These are phyloP conservation scores for Junonia oenone DNA, from an alignment of 2,888 invertebrate species.

Conservation along the genomic window DNA sequence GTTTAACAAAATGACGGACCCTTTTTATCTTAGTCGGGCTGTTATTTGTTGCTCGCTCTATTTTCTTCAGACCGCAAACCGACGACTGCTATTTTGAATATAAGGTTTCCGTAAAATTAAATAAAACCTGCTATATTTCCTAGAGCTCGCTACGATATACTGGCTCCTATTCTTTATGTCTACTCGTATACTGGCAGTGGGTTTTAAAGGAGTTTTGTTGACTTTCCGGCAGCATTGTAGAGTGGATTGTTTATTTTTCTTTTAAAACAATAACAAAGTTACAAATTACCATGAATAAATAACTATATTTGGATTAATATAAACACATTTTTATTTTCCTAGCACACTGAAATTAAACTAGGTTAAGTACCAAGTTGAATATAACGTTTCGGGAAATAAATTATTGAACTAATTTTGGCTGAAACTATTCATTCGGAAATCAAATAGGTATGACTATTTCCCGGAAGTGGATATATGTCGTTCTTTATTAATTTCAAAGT, in stretches of 20 bases:
- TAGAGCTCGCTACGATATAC: conserved; percentile 6
- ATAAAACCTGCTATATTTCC: conserved; percentile 39
- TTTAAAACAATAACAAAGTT: not conserved
- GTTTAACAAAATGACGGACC: conserved; percentile 74
- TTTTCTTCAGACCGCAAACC: conserved; percentile 66
- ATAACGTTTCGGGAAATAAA: no score
- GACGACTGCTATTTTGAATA: conserved; percentile 65
- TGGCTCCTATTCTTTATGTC: conserved; percentile 11
- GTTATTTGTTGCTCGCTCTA: conserved; percentile 71
- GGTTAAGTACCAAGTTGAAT: no score
- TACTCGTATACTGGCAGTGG: not conserved
- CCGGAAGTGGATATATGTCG: no score
- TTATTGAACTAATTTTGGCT: no score
- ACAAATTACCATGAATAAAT: not conserved
- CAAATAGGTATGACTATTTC: no score
- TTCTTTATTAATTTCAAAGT: no score
- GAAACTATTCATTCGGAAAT: no score
- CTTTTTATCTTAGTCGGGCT: conserved; percentile 73
- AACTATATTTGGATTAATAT: not conserved
- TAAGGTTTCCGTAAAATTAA: conserved; percentile 60
- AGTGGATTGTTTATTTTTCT: not conserved
- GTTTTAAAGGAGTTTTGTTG: not conserved
- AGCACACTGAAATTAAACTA: no score
- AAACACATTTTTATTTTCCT: no score
- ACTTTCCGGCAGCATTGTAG: not conserved